Conservation (phyloP, 2,888 invertebrate genomes). For the Cotesia congregata region DNA sequence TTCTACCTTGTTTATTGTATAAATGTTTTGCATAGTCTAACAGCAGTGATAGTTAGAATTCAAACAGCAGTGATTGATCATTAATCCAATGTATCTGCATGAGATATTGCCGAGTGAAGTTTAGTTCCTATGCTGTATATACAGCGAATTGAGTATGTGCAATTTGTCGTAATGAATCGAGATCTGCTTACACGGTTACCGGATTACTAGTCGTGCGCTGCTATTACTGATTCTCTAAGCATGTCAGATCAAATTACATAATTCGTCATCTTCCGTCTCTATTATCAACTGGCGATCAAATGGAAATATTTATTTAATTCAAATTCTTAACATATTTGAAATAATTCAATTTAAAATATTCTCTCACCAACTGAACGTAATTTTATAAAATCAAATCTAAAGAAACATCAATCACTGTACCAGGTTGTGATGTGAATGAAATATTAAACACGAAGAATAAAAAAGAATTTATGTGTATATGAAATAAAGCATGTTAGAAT, state of each 20-base stretch:
- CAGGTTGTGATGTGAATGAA: conserved; percentile 8
- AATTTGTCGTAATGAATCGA: conserved; percentile 23
- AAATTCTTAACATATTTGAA: background rate
- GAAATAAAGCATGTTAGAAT: conserved; percentile 24
- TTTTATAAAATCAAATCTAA: conserved; percentile 1
- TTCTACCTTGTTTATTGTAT: background rate
- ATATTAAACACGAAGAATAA: conserved; percentile 23
- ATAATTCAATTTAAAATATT: background rate
- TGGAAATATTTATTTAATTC: background rate
- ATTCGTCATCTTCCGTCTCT: background rate
- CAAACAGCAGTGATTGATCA: background rate
- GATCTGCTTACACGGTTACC: conserved; percentile 12
- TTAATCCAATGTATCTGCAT: conserved; percentile 4
- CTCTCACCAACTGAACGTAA: background rate
- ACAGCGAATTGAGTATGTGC: conserved; percentile 12
- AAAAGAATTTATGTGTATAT: conserved; percentile 5
- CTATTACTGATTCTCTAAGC: background rate
- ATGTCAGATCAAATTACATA: conserved; percentile 16
- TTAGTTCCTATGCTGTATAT: background rate
- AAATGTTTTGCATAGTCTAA: background rate
- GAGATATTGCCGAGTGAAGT: conserved; percentile 15
- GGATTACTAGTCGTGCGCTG: background rate
- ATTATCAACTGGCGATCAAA: background rate
- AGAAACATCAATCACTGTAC: conserved; percentile 7
- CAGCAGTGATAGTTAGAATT: background rate